A percentile compares a stretch with the other conserved stretches of the same genome.
These are phyloP conservation scores for Polydrusus pterygomalis DNA, from an alignment of 2,888 invertebrate genomes.

Conservation along the genomic window DNA sequence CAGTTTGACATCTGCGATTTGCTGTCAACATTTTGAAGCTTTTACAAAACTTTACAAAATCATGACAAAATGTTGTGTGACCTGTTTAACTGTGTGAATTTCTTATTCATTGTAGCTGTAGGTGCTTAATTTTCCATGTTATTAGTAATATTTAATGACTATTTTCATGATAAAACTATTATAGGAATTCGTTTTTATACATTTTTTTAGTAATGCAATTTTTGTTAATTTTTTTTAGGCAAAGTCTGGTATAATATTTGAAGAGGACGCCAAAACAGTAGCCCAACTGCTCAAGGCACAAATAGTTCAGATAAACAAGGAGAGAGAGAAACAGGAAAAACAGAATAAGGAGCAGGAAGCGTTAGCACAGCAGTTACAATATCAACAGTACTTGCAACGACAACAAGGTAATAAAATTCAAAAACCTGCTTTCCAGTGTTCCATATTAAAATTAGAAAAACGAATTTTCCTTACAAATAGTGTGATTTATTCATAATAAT, in stretches of 20 bases:
- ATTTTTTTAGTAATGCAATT: too few species aligned
- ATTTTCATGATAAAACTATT: too few species aligned
- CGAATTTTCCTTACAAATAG: too few species aligned
- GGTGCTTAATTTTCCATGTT: background rate
- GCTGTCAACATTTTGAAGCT: background rate
- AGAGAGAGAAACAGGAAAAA: conserved; percentile 76
- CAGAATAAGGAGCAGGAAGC: conserved; percentile 71
- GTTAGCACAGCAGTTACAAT: conserved; percentile 75
- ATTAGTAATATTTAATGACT: too few species aligned
- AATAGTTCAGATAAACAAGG: conserved; percentile 82
- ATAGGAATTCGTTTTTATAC: too few species aligned
- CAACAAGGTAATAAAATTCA: conserved; percentile 70
- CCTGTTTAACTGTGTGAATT: conserved; percentile 37
- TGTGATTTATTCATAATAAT: too few species aligned
- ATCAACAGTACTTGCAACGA: conserved; percentile 76
- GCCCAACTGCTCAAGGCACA: conserved; percentile 94
- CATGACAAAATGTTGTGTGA: conserved; percentile 38
- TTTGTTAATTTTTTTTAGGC: conserved; percentile 72
- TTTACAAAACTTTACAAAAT: conserved; percentile 14
- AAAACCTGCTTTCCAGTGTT: background rate
- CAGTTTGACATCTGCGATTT: background rate
- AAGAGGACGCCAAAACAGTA: conserved; percentile 95
- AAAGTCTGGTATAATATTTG: conserved; percentile 94
- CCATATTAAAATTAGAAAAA: too few species aligned
- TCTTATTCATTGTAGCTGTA: conserved; percentile 36